A percentile compares a stretch with the other conserved stretches of the same genome.
Conservation (phyloP, 2,797 vertebrate species). For the Channa striata region DNA sequence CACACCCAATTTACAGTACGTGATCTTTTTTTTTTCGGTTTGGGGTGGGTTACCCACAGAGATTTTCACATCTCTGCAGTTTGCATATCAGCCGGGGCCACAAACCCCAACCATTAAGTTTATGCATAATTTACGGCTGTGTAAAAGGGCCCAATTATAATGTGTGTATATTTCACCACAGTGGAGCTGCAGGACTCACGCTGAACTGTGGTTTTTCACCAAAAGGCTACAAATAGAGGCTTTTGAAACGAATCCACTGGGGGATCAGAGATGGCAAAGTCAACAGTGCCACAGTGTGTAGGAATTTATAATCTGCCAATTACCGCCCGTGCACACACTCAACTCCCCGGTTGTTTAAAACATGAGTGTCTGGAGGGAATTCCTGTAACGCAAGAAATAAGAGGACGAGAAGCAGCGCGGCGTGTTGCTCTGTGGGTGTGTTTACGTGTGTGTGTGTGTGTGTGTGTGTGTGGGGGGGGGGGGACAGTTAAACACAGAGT, state of each 20-base stretch:
- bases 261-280: slow-evolving; percentile 73
- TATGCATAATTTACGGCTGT: slow-evolving; percentile 75
- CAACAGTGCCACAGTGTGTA: slow-evolving; percentile 73
- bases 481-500: slow-evolving; percentile 26
- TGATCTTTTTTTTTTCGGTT: slow-evolving; percentile 11
- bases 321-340: slow-evolving; percentile 71
- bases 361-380: slow-evolving; percentile 74
- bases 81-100: slow-evolving; percentile 69
- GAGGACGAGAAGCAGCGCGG: slow-evolving; percentile 19
- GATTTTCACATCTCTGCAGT: slow-evolving; percentile 44
- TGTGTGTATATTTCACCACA: slow-evolving; percentile 55
- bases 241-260: slow-evolving; percentile 78
- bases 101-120: slow-evolving; percentile 63
- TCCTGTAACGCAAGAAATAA: slow-evolving; percentile 54
- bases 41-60: slow-evolving; percentile 53
- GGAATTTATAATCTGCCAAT: slow-evolving; percentile 80
- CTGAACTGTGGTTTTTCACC: slow-evolving; percentile 69
- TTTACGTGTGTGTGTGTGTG: slow-evolving; percentile 1
- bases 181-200: slow-evolving; percentile 68
- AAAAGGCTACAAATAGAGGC: slow-evolving; percentile 63
- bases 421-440: background rate
- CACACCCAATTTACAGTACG: slow-evolving; percentile 10
- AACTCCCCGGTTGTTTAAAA: slow-evolving; percentile 68
- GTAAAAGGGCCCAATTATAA: slow-evolving; percentile 76
- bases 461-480: background rate